Conservation (phyloP, 2,888 invertebrate species). For the Diarsia mendica region DNA sequence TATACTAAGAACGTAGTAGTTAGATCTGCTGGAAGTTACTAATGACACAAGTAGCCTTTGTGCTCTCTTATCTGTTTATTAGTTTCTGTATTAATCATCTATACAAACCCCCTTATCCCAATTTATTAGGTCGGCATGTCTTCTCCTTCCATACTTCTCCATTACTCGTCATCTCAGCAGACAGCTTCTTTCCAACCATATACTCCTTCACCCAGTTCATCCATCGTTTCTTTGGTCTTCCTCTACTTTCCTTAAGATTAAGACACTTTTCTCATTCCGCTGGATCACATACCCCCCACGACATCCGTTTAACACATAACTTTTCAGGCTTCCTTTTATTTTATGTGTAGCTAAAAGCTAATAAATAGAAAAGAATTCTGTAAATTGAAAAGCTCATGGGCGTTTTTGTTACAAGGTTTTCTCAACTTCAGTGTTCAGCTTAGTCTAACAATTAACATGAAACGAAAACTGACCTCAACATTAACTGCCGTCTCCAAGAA, state of each 20-base stretch:
- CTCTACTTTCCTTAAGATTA: too few relatives aligned
- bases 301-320: not conserved
- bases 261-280: too few relatives aligned
- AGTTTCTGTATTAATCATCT: not conserved
- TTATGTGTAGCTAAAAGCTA: not conserved
- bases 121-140: too few relatives aligned
- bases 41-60: not conserved
- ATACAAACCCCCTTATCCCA: too few relatives aligned
- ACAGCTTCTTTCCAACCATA: too few relatives aligned
- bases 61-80: not conserved
- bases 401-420: not conserved
- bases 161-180: too few relatives aligned
- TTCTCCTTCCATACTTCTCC: too few relatives aligned
- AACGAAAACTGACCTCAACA: not conserved
- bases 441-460: not conserved
- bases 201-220: too few relatives aligned
- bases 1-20: not conserved
- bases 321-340: not conserved
- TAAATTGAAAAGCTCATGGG: not conserved
- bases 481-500: not conserved
- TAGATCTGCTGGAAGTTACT: not conserved
- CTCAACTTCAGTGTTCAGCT: not conserved
- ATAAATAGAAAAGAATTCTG: not conserved
- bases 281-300: too few relatives aligned
- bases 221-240: too few relatives aligned